Base-by-base conservation (phyloP, 2,888 invertebrate genomes). In the Troglohyphantes excavatus region DNA sequence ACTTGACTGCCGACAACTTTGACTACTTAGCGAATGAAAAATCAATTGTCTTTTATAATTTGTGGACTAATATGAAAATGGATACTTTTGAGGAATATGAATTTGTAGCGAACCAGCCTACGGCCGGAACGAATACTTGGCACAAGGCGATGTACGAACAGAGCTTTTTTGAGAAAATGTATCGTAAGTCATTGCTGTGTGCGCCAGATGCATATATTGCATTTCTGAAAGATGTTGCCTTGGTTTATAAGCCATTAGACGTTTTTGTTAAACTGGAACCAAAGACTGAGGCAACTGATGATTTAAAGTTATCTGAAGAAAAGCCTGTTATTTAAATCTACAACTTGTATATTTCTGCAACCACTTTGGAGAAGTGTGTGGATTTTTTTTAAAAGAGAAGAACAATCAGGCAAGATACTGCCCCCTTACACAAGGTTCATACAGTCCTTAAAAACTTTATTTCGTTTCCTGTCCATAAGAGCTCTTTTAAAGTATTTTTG, bases 171-270 rank as follows among this genome's bases (percentile, higher is more conserved):
- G 59, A 75, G 29, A 59, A 19, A 19, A 11, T 75, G 7, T 75
- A 75, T 59, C 53, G 75, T n/a, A 59, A 29, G 17, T 59, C 59
- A 27, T 29, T 75, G 9, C 5, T 5, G 0, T 59, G 17, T 75
- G n/a, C 75, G 0, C 5, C 17, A 13, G 75, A 75, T 75, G 59
- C 75, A 1, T 75, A 29, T 19, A 23, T 59, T 27, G 19, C 75
- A 19, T 75, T 59, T 75, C 19, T 75, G 29, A 75, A 59, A 29
- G 75, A 75, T 27, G 19, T 75, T 29, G 75, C 75, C 1, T 59
- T n/a, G 27, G 27, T 75, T n/a, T 29, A 59, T 29, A n/a, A 11
- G 13, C 75, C 75, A 9, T 27, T 17, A 5, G 75, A 75, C n/a
- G n/a, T 11, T 23, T 7, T 67, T 27, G n/a, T 67, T 2, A 11